Evolutionary conservation across 2,113 vertebrate genomes (phyloP).

Genomic region (Ameiurus melas): DNA sequence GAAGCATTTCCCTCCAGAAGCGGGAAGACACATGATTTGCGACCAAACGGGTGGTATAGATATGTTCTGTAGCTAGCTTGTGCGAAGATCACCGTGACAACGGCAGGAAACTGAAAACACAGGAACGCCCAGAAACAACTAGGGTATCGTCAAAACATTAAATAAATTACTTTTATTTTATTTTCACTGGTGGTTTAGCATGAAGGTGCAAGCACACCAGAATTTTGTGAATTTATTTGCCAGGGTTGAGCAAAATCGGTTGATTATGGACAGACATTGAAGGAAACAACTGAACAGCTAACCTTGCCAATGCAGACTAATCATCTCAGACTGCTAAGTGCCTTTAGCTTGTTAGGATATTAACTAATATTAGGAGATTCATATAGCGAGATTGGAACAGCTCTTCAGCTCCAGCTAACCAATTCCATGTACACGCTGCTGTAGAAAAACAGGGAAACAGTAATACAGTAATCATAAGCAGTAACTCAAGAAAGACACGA

Average conservation of each 20-base stretch:
- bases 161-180: too few relatives aligned
- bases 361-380: not conserved
- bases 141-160: not conserved
- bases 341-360: not conserved
- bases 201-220: not conserved
- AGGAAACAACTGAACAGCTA: not conserved
- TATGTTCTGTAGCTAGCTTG: not conserved
- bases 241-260: not conserved
- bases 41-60: not conserved
- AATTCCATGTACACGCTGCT: not conserved
- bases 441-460: not conserved
- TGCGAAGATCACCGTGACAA: not conserved
- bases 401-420: not conserved
- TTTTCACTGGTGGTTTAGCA: too few relatives aligned
- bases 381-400: not conserved
- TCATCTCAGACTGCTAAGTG: not conserved
- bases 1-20: not conserved
- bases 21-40: not conserved
- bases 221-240: not conserved
- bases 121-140: not conserved
- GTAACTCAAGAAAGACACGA: not conserved
- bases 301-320: not conserved
- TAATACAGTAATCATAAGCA: not conserved
- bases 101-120: not conserved
- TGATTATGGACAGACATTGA: not conserved